phyloP scores from a whole-genome alignment of 2,113 vertebrate genomes.

The Spea multiplicata region DNA sequence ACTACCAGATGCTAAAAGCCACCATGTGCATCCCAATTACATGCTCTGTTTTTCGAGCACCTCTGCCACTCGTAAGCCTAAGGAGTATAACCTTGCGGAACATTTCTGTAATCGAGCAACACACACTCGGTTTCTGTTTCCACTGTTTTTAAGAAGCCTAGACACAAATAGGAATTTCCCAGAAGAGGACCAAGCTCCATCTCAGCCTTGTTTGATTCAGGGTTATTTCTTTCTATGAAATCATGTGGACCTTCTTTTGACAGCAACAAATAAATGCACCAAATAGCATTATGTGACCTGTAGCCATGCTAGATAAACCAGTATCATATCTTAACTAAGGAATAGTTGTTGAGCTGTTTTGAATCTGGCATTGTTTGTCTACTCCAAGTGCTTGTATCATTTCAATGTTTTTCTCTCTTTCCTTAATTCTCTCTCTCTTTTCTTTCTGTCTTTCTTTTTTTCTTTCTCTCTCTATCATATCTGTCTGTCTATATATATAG shows the following conservation, averaged over 20 bases:
- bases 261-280: conserved; percentile 55
- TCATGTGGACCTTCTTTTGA: conserved; percentile 48
- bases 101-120: conserved; percentile 53
- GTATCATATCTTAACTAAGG: conserved; percentile 58
- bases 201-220: conserved; percentile 52
- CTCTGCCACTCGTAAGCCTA: conserved; percentile 56
- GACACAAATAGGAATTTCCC: conserved; percentile 50
- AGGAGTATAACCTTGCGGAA: conserved; percentile 58
- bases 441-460: no score
- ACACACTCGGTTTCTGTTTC: conserved; percentile 60
- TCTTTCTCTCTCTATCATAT: neutral
- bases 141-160: conserved; percentile 56
- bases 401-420: conserved; percentile 52
- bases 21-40: conserved; percentile 51
- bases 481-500: conserved; percentile 41
- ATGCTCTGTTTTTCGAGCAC: conserved; percentile 64
- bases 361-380: conserved; percentile 59
- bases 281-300: conserved; percentile 62
- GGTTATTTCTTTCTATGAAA: conserved; percentile 56
- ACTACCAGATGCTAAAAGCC: conserved; percentile 58
- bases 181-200: conserved; percentile 55
- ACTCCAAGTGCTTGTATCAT: conserved; percentile 58
- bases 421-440: no score
- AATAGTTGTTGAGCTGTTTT: conserved; percentile 57
- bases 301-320: conserved; percentile 69